Conservation (phyloP, 2,888 invertebrate genomes). For the Melinaea menophilus region DNA sequence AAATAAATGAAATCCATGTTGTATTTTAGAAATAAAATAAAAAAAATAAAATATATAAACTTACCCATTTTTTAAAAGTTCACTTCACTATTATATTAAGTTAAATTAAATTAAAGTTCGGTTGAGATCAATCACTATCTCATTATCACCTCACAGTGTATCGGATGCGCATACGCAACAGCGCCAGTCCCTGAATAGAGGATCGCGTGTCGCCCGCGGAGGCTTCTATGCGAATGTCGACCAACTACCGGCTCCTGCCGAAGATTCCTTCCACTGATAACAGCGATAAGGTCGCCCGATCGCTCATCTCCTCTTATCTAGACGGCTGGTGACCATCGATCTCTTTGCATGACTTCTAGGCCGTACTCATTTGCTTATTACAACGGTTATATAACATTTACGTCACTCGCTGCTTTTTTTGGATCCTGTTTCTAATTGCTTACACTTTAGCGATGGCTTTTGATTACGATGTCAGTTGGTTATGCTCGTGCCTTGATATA, state of each 20-base stretch:
- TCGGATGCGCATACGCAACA: conserved; percentile 45
- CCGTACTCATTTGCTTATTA: conserved; percentile 34
- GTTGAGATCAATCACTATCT: conserved; percentile 60
- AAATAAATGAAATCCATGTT: not conserved
- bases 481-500: not conserved
- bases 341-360: conserved; percentile 44
- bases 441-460: conserved; percentile 2
- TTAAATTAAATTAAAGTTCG: conserved; percentile 46
- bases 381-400: conserved; percentile 44
- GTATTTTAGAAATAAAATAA: not conserved
- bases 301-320: conserved; percentile 69
- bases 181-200: conserved; percentile 49
- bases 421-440: conserved; percentile 22
- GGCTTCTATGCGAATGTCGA: conserved; percentile 74
- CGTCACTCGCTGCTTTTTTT: conserved; percentile 20
- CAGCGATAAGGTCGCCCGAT: conserved; percentile 62
- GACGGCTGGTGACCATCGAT: conserved; percentile 59
- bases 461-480: not conserved
- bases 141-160: conserved; percentile 64
- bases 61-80: conserved; percentile 61
- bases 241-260: conserved; percentile 50
- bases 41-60: conserved; percentile 33
- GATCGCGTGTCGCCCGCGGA: conserved; percentile 69
- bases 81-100: conserved; percentile 65
- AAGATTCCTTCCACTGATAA: conserved; percentile 73